These are phyloP conservation scores for Podotricha telesiphe DNA, from an alignment of 2,888 invertebrate genomes.

Conservation along the genomic window DNA sequence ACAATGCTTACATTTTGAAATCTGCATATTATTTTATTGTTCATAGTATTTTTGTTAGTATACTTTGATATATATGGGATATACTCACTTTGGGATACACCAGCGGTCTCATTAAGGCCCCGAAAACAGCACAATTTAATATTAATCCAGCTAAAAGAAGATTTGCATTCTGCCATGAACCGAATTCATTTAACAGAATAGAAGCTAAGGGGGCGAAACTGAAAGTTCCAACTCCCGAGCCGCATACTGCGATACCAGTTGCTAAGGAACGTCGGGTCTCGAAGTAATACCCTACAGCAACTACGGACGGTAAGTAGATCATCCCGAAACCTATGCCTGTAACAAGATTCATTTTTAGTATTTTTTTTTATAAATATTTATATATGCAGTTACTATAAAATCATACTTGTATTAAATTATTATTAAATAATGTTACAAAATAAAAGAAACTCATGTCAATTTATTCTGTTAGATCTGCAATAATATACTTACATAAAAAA, in stretches of 20 bases:
- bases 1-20: no score
- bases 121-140: conserved; percentile 95
- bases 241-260: conserved; percentile 97
- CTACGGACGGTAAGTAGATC: conserved; percentile 97
- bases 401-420: no score
- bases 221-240: conserved; percentile 96
- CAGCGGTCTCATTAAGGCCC: conserved; percentile 91
- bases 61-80: background rate
- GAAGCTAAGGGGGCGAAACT: conserved; percentile 96
- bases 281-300: conserved; percentile 98
- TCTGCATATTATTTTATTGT: no score
- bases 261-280: conserved; percentile 97
- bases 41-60: background rate
- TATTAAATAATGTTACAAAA: no score
- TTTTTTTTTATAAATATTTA: no score
- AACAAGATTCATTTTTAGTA: conserved; percentile 45
- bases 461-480: no score
- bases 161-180: conserved; percentile 94
- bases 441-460: no score
- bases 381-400: no score
- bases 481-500: no score
- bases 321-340: conserved; percentile 95
- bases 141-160: conserved; percentile 96
- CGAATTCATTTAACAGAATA: conserved; percentile 89
- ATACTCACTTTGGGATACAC: conserved; percentile 87